Evolutionary conservation across 2,797 vertebrate species (phyloP), one percentile per base, ranked within the genome.

Genomic region (Oreochromis grahami): DNA sequence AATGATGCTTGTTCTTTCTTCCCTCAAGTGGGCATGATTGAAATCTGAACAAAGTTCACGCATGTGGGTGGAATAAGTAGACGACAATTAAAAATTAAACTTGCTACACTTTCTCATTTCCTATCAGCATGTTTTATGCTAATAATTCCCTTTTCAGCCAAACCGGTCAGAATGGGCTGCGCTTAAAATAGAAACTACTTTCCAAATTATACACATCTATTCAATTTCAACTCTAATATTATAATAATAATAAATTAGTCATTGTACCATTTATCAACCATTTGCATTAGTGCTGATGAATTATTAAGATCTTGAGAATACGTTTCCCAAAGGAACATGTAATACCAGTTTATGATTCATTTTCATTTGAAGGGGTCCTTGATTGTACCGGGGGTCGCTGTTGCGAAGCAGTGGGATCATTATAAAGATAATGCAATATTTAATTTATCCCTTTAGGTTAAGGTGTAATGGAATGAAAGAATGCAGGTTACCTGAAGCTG

Each of bases 211-310:
- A 92, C 91, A 93, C 91, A 92, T 91, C 84, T 92, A 93, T 91
- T 94, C 89, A 90, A 89, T 91, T 92, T 89, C 72, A 93, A 92
- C 87, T 94, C 93, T 89, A 93, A 95, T 95, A 95, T 95, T 96
- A 93, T 91, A 96, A 95, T 95, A 94, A 93, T 93, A 94, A 94
- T 96, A 88, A 94, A 96, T 96, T 94, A 95, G 88, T 95, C 87
- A 95, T 92, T 58, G 79, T 51, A 79, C 88, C 91, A 96, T 96
- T 95, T 92, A 94, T 96, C 94, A 96, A 92, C 87, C 93, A 94
- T 95, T 96, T 96, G 87, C 92, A 94, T 94, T 94, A 93, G 89
- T 79, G 87, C 77, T 92, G 43, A 91, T 96, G 68, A 94, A 96
- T 96, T 94, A 96, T 96, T 96, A 92, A 96, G 78, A 87, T 87